Percentiles rank a stretch among this genome's conserved stretches.
phyloP scores from a whole-genome alignment of 2,113 vertebrate genomes.

The Tenebrosternarchus preto region DNA sequence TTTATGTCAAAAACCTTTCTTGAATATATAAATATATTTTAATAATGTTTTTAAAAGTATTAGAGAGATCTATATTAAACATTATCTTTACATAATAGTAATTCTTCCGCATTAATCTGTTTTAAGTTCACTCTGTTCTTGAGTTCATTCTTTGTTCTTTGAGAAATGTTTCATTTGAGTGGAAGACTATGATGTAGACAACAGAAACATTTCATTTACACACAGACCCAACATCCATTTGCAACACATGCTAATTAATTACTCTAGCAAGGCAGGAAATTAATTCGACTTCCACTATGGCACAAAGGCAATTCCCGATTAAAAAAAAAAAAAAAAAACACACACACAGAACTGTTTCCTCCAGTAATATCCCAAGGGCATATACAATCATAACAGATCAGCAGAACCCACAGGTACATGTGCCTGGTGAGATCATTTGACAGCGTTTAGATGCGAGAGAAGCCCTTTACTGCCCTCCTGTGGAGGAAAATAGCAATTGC shows the following conservation, averaged over 20 bases:
- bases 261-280: not conserved
- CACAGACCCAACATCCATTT: not conserved
- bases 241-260: not conserved
- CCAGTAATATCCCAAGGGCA: not conserved
- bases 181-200: not conserved
- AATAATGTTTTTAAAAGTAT: slow-evolving; percentile 2
- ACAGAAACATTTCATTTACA: slow-evolving; percentile 5
- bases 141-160: slow-evolving; percentile 18
- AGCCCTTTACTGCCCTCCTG: slow-evolving; percentile 34
- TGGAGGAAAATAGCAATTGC: slow-evolving; percentile 12
- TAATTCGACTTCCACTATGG: not conserved
- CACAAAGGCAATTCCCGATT: not conserved
- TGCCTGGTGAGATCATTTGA: not conserved
- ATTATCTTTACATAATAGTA: slow-evolving; percentile 13
- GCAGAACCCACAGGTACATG: not conserved
- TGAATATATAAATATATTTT: slow-evolving; percentile 39
- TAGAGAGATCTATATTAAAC: not conserved
- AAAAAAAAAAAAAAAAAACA: too few species aligned
- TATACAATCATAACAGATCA: not conserved
- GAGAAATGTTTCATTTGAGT: not conserved
- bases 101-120: not conserved
- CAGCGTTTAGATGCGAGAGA: not conserved
- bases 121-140: slow-evolving; percentile 15
- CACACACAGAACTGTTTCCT: not conserved
- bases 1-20: slow-evolving; percentile 27